Percentiles rank a stretch among this genome's conserved stretches.
Evolutionary conservation across 2,113 vertebrate species (phyloP).

Genomic region (Grammomys surdaster): DNA sequence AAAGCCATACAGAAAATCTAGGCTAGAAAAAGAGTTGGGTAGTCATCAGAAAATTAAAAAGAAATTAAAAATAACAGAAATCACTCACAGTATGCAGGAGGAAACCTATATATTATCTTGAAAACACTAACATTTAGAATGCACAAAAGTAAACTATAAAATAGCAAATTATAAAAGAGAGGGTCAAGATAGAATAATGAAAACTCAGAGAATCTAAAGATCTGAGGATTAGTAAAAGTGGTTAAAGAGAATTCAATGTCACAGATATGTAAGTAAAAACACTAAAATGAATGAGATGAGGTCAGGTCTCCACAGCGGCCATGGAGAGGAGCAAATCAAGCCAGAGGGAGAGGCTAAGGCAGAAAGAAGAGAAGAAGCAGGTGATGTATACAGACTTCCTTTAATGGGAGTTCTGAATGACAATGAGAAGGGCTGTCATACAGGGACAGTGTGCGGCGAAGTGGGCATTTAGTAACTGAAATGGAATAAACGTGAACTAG

Average conservation of each 20-base stretch:
- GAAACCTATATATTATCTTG: not conserved
- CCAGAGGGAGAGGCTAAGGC: not conserved
- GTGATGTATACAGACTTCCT: no score
- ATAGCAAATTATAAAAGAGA: not conserved
- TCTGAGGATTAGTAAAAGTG: not conserved
- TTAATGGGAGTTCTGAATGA: not conserved
- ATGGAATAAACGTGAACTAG: not conserved
- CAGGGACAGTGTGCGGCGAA: not conserved
- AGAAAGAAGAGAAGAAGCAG: not conserved
- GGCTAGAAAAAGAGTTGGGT: not conserved
- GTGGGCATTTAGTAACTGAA: not conserved
- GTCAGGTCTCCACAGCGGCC: not conserved
- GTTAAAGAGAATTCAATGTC: not conserved
- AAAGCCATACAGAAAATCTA: not conserved
- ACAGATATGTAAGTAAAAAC: not conserved
- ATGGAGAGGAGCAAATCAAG: not conserved
- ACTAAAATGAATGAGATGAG: not conserved
- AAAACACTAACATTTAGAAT: not conserved
- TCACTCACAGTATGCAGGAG: not conserved
- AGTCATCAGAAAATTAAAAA: slow-evolving; percentile 16
- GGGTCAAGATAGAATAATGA: not conserved
- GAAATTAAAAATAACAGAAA: slow-evolving; percentile 19
- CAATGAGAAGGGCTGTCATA: not conserved
- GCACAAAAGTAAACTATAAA: not conserved
- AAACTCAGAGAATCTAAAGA: slow-evolving; percentile 5